Conservation (phyloP, 2,797 vertebrate species). For the Melanogrammus aeglefinus region DNA sequence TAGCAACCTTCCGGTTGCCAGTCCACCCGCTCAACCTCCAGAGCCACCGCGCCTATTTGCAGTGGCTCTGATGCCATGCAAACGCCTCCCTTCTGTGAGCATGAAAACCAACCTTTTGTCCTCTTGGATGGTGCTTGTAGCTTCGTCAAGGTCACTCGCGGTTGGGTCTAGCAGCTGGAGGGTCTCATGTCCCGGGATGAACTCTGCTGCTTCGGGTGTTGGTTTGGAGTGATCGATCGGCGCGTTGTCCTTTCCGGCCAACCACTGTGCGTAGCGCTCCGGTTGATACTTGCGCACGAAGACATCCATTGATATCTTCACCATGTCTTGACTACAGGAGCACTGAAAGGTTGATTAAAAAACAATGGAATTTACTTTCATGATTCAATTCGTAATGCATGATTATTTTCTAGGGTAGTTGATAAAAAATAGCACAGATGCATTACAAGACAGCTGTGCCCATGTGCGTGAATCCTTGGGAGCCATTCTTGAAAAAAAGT, state of each 20-base stretch:
- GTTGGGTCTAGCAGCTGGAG: background rate
- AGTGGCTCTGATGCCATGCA: background rate
- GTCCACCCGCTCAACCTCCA: too few relatives aligned
- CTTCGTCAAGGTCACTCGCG: conserved; percentile 24
- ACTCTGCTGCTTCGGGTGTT: conserved; percentile 80
- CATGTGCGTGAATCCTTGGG: background rate
- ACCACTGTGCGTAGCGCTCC: conserved; percentile 93
- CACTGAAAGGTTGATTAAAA: conserved; percentile 71
- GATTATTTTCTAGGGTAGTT: background rate
- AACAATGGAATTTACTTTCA: background rate
- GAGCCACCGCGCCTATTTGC: too few relatives aligned
- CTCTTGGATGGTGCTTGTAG: conserved; percentile 22
- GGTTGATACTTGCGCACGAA: conserved; percentile 96
- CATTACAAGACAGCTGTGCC: background rate
- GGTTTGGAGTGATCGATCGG: conserved; percentile 87
- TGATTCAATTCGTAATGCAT: background rate
- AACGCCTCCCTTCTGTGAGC: background rate
- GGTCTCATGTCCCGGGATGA: conserved; percentile 39
- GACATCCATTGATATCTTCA: conserved; percentile 98
- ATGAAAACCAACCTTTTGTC: conserved; percentile 46
- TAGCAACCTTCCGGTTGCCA: too few relatives aligned
- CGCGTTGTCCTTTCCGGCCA: conserved; percentile 85
- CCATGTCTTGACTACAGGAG: conserved; percentile 95
- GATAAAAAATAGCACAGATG: background rate
- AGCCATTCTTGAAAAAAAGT: background rate